These are phyloP conservation scores for Salarias fasciatus DNA, from an alignment of 2,797 vertebrate species.

Conservation along the genomic window DNA sequence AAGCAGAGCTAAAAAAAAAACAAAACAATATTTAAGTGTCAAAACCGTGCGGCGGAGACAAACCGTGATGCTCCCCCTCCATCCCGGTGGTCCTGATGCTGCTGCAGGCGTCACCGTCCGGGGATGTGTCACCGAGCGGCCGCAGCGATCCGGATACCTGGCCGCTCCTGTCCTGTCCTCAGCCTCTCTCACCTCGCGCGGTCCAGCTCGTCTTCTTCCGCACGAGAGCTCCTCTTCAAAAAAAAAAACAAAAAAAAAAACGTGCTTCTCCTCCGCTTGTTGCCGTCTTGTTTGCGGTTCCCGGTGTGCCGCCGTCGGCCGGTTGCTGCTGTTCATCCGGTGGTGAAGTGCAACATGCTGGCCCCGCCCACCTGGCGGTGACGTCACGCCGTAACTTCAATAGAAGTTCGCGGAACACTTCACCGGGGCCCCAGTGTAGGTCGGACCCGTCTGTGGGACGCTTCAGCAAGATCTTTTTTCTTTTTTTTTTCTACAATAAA, in stretches of 20 bases:
- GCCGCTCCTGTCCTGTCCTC: not conserved
- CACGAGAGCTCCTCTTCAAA: not conserved
- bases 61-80: slow-evolving; percentile 77
- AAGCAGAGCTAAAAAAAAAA: not conserved
- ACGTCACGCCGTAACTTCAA: slow-evolving; percentile 58
- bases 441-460: too few relatives aligned
- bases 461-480: too few relatives aligned
- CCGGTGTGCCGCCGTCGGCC: not conserved
- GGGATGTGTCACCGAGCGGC: slow-evolving; percentile 38
- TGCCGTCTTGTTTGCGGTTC: slow-evolving; percentile 18
- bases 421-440: too few relatives aligned
- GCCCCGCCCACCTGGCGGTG: slow-evolving; percentile 57
- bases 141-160: slow-evolving; percentile 53
- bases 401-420: too few relatives aligned
- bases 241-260: too few relatives aligned
- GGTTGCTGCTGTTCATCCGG: slow-evolving; percentile 12
- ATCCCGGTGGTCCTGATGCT: slow-evolving; percentile 73
- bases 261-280: slow-evolving; percentile 35
- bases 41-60: slow-evolving; percentile 26
- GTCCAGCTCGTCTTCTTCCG: slow-evolving; percentile 1
- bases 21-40: not conserved
- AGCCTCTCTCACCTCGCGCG: not conserved
- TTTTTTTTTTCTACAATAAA: too few relatives aligned
- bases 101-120: slow-evolving; percentile 58
- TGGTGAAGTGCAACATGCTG: slow-evolving; percentile 31